Percentiles rank a stretch among this genome's conserved stretches.
These are phyloP conservation scores for Drosophila kuntzei DNA, from an alignment of 2,888 invertebrate genomes.

Conservation along the genomic window DNA sequence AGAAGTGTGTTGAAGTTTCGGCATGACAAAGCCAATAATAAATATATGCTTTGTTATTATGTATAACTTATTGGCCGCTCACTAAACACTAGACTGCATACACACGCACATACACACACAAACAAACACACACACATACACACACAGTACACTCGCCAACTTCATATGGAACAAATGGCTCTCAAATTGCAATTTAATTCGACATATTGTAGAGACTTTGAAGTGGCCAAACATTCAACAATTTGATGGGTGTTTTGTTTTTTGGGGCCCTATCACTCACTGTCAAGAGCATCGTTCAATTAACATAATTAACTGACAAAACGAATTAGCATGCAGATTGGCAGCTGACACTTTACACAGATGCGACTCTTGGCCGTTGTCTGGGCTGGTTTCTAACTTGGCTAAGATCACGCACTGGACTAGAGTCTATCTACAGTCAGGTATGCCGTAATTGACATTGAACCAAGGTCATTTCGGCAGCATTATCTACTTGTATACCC, in stretches of 20 bases:
- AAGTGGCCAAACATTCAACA: conserved; percentile 64
- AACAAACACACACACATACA: neutral
- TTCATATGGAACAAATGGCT: conserved; percentile 33
- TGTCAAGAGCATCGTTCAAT: conserved; percentile 82
- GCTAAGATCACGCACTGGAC: conserved; percentile 21
- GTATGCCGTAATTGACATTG: conserved; percentile 17
- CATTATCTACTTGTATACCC: conserved; percentile 23
- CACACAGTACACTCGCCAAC: neutral
- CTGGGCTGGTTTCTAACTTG: conserved; percentile 6
- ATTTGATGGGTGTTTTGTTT: conserved; percentile 48
- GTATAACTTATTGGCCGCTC: conserved; percentile 11
- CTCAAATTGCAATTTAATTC: conserved; percentile 79
- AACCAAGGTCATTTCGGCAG: conserved; percentile 43
- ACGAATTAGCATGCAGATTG: conserved; percentile 68
- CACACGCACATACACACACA: neutral
- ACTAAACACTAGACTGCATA: conserved; percentile 8
- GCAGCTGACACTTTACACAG: conserved; percentile 57
- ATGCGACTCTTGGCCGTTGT: conserved; percentile 12
- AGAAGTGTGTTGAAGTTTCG: conserved; percentile 35
- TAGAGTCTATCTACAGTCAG: neutral
- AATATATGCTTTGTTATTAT: conserved; percentile 5
- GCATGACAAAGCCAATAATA: conserved; percentile 12
- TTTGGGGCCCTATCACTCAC: conserved; percentile 75
- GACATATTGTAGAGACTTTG: conserved; percentile 60
- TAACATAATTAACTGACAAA: conserved; percentile 79